Base-by-base conservation (phyloP, 2,888 invertebrate genomes). In the Rhingia campestris region DNA sequence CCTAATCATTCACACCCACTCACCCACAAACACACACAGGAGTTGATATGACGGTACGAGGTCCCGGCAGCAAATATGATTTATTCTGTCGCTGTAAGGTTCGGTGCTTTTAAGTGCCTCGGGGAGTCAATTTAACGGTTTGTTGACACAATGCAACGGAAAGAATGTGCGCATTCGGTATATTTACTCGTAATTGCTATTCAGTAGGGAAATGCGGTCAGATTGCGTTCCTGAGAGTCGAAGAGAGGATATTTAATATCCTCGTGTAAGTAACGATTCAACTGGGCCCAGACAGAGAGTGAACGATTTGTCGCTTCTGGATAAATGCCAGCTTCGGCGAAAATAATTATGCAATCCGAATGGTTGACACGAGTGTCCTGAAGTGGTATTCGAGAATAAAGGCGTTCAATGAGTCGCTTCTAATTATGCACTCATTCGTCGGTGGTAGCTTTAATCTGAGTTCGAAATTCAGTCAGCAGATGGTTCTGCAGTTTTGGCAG, bases 91-190 rank as follows among this genome's bases (percentile, higher is more conserved):
- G 43, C 45, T 45, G 41, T 56, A 35, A 14, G 53, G 59, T 61
- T 58, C 30, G 30, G 35, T 61, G 37, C 43, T 51, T 59, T 51
- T 35, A 32, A 39, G 58, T 22, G 49, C n/a, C 51, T 39, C 10
- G 33, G 41, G 75, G 49, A 58, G 58, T 59, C 58, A 53, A 75
- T 75, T 75, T 66, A 35, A 58, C 22, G 51, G 9, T 58, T 51
- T 67, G 51, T 67, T 45, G 53, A 45, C 67, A 75, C 59, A 74
- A 51, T 66, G 66, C 59, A 74, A 51, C 49, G 58, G 41, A 22
- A 39, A 49, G 41, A 59, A 59, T 64, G 64, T 56, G 56, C 22
- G 22, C 64, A 47, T 32, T 47, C 45, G 32, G 47, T 54, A 12
- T 33, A 30, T 45, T 47, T 53, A 37, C 10, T 64, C 54, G 63